Evolutionary conservation across 2,797 vertebrate genomes (phyloP).

Genomic region (Bryconaethiops microstoma): DNA sequence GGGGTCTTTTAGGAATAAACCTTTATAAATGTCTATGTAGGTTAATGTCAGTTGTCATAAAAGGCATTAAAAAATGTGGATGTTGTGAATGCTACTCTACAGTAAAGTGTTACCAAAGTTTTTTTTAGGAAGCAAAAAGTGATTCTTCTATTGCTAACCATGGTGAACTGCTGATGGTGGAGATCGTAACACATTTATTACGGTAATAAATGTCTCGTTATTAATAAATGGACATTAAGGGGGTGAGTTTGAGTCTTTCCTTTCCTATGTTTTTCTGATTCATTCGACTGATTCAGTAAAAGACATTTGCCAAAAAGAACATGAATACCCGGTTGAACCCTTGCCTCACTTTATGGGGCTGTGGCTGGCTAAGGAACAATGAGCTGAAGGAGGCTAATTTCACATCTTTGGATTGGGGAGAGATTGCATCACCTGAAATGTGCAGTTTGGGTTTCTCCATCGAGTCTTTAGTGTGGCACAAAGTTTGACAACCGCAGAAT

Average conservation of each 20-base stretch:
- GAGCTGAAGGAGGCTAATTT: background rate
- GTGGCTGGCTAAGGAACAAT: background rate
- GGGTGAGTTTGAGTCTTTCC: background rate
- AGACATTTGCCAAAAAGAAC: background rate
- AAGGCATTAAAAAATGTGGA: too few species aligned
- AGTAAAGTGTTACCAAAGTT: too few species aligned
- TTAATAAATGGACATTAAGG: background rate
- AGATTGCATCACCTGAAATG: background rate
- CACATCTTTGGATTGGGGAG: background rate
- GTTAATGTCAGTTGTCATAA: too few species aligned
- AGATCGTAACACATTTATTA: background rate
- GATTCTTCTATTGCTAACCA: too few species aligned
- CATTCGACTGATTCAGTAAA: background rate
- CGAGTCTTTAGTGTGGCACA: background rate
- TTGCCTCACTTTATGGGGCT: background rate
- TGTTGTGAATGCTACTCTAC: too few species aligned
- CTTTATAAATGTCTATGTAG: too few species aligned
- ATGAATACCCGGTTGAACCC: background rate
- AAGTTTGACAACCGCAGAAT: constrained; percentile 15
- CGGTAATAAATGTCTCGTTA: too few species aligned
- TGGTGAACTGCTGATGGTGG: too few species aligned
- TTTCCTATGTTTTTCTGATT: background rate
- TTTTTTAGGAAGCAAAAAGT: too few species aligned
- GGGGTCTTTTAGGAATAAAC: too few species aligned
- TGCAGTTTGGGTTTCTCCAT: background rate